phyloP scores from a whole-genome alignment of 2,888 invertebrate genomes.

The Cheilosia grossa region DNA sequence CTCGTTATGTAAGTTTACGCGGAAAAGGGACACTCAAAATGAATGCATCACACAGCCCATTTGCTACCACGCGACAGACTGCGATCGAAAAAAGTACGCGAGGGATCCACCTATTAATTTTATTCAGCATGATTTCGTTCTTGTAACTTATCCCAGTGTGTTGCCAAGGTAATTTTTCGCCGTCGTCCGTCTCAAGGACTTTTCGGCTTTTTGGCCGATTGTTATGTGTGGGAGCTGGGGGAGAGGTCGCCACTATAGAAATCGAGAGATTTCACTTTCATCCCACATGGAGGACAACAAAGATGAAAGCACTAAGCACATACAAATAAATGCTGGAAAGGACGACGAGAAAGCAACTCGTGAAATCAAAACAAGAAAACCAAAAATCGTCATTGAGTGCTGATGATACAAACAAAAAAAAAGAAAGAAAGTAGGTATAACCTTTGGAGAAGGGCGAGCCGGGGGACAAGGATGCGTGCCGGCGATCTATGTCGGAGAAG shows the following conservation, averaged over 20 bases:
- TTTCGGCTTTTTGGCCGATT: slow-evolving; percentile 51
- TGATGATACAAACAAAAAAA: slow-evolving; percentile 39
- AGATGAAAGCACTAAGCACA: slow-evolving; percentile 22
- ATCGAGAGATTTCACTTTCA: slow-evolving; percentile 46
- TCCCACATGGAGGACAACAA: slow-evolving; percentile 54
- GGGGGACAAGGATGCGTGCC: slow-evolving; percentile 36
- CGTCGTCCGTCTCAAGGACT: slow-evolving; percentile 72
- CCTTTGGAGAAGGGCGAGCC: not conserved
- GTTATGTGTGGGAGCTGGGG: slow-evolving; percentile 43
- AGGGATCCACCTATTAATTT: not conserved
- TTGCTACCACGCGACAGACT: slow-evolving; percentile 55
- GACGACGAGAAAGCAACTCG: slow-evolving; percentile 47
- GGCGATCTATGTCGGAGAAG: slow-evolving; percentile 31
- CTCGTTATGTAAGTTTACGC: slow-evolving; percentile 65
- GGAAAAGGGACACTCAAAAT: not conserved
- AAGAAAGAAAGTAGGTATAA: not conserved
- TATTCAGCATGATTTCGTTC: slow-evolving; percentile 6
- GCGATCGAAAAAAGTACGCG: slow-evolving; percentile 46
- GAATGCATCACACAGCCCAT: slow-evolving; percentile 16
- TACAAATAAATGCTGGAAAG: slow-evolving; percentile 35
- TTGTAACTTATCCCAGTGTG: slow-evolving; percentile 41
- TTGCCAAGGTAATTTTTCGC: slow-evolving; percentile 56
- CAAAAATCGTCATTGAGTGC: slow-evolving; percentile 57
- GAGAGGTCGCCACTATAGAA: slow-evolving; percentile 36
- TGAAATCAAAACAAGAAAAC: slow-evolving; percentile 69